Evolutionary conservation across 1,140 invertebrate genomes (phyloP), one percentile per base, ranked within the genome.

Genomic region (Drosophila arawakana): DNA sequence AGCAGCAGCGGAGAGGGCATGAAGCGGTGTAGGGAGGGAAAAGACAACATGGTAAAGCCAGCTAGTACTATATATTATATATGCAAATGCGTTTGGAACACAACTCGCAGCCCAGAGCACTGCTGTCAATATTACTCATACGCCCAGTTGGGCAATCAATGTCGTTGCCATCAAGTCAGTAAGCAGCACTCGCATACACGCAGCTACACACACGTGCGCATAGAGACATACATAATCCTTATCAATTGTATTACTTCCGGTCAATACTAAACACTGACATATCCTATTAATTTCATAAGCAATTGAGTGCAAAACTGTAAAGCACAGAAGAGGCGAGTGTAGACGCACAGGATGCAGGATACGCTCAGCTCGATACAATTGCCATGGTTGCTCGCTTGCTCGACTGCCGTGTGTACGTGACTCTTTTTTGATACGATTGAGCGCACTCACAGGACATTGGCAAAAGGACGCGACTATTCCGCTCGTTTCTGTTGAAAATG

Each of bases 261-360:
- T 91, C 89, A 85, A 91, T 91, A 91, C 84, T 85, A 85, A 86
- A 90, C 80, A 91, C 81, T 89, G 89, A 91, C 89, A 91, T 76
- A 89, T 91, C 89, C 89, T 91, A 91, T 91, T 91, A 91, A 89
- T 85, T 91, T 85, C 85, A 80, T 91, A 91, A 91, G 89, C 89
- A 91, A 91, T 91, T 90, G 86, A 90, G 82, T 90, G 84, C 85
- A 89, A 90, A 89, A 89, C 84, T 89, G 84, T 89, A 89, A 89
- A 89, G 85, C 84, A 78, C 60, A 74, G 60, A 54, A 74, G 60
- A 54, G 34, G 10, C 15, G n/a, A 34, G 13, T 35, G 30, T 15
- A 63, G 41, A 11, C 34, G 41, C n/a, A 21, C 30, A 35, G 6
- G 5, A 10, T 9, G n/a, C 37, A 68, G 76, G 67, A 44, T 65